A percentile compares a stretch with the other conserved stretches of the same genome.
phyloP scores from a whole-genome alignment of 2,113 vertebrate species.

The Hyaena hyaena region DNA sequence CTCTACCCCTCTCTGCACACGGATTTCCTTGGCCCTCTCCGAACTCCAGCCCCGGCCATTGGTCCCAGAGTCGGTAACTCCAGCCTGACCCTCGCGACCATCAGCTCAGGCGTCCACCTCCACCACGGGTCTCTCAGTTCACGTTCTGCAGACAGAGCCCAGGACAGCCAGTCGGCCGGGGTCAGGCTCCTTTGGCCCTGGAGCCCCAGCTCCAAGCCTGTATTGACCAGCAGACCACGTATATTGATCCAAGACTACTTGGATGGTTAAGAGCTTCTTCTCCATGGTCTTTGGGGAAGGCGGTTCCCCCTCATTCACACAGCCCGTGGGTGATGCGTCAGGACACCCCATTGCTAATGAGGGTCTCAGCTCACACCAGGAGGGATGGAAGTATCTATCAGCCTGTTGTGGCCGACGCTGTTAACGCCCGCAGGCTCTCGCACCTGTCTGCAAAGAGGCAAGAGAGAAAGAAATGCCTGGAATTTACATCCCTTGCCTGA shows the following conservation, averaged over 20 bases:
- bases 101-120: not conserved
- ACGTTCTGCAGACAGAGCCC: not conserved
- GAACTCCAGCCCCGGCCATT: not conserved
- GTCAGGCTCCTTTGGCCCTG: not conserved
- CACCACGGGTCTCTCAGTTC: not conserved
- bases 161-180: fast-evolving
- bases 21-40: not conserved
- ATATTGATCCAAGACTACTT: not conserved
- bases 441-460: too few relatives aligned
- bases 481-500: too few relatives aligned
- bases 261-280: not conserved
- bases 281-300: not conserved
- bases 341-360: not conserved
- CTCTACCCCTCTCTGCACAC: not conserved
- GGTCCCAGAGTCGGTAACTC: not conserved
- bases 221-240: not conserved
- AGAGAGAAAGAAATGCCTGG: too few relatives aligned
- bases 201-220: not conserved
- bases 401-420: not conserved
- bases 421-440: not conserved
- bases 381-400: too few relatives aligned
- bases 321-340: too few relatives aligned
- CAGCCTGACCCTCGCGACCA: not conserved
- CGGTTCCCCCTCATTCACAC: not conserved
- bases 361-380: not conserved